Conservation (phyloP, 1,140 invertebrate genomes). For the Drosophila arawakana region DNA sequence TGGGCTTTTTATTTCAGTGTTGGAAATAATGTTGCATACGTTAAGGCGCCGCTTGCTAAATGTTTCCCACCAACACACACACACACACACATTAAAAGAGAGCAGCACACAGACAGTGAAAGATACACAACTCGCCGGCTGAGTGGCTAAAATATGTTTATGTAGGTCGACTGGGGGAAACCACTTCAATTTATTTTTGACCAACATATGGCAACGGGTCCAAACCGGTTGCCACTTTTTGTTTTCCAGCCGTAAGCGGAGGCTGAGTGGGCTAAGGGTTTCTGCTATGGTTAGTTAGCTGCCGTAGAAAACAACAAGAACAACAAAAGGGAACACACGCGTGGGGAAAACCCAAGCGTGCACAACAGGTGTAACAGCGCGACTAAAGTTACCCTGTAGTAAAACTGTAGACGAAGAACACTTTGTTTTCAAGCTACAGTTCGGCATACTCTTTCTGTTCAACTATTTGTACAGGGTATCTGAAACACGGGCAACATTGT, state of each 20-base stretch:
- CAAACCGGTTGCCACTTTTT: constrained; percentile 38
- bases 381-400: not conserved
- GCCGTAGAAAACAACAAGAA: constrained; percentile 17
- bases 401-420: not conserved
- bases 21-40: constrained; percentile 72
- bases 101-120: not conserved
- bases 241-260: not conserved
- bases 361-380: not conserved
- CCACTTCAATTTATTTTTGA: constrained; percentile 81
- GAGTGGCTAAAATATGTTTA: constrained; percentile 59
- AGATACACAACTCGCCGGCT: constrained; percentile 44
- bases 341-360: constrained; percentile 10
- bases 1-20: constrained; percentile 66
- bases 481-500: constrained; percentile 65
- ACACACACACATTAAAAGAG: constrained; percentile 28
- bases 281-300: constrained; percentile 47
- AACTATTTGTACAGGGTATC: constrained; percentile 2
- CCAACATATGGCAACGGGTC: constrained; percentile 68
- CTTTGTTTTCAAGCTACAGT: not conserved
- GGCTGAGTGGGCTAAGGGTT: constrained; percentile 22
- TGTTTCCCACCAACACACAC: constrained; percentile 51
- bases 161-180: constrained; percentile 59
- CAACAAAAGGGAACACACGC: constrained; percentile 10
- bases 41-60: constrained; percentile 75
- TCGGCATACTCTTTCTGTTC: not conserved